Evolutionary conservation across 2,113 vertebrate species (phyloP), one percentile per base, ranked within the genome.

Genomic region (Enhydra lutris): DNA sequence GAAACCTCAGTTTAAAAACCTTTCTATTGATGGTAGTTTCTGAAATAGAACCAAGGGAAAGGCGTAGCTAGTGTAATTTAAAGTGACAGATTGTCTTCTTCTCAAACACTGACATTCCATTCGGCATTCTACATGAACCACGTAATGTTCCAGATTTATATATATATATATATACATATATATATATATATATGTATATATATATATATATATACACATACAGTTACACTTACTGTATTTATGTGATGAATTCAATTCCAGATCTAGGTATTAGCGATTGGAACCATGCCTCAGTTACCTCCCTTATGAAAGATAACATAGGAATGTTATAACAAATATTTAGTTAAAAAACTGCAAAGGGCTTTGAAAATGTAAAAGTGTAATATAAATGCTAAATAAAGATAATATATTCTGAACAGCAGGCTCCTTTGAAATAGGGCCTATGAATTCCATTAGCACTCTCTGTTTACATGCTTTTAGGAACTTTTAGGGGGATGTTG

Each of bases 311-410:
- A 96, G 92, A 92, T 97, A 97, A 95, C 13, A 1, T 63, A 88
- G 87, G 92, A 94, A 97, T 95, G 47, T 47, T 96, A 90, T 96
- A 96, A 96, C 84, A 97, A 97, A 97, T 97, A 98, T 97, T 97
- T 97, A 96, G 92, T 96, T 97, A 88, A 97, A 97, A 97, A 98
- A 85, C 57, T 50, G 90, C 96, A 91, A 92, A 95, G 89, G 84
- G 73, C 65, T 97, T 85, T 94, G 97, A 94, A 97, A 97, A 95
- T 97, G 88, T 97, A 97, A 97, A 95, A 97, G 94, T 94, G 88
- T 96, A 97, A 98, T 98, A 97, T 96, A 98, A 97, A 97, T 98
- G 97, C 97, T 98, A 98, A 98, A 97, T 97, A 98, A 98, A 98
- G 96, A 97, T 97, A 97, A 98, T 97, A 91, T 93, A 98, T 97